phyloP scores from a whole-genome alignment of 2,113 vertebrate genomes.

The Procavia capensis region DNA sequence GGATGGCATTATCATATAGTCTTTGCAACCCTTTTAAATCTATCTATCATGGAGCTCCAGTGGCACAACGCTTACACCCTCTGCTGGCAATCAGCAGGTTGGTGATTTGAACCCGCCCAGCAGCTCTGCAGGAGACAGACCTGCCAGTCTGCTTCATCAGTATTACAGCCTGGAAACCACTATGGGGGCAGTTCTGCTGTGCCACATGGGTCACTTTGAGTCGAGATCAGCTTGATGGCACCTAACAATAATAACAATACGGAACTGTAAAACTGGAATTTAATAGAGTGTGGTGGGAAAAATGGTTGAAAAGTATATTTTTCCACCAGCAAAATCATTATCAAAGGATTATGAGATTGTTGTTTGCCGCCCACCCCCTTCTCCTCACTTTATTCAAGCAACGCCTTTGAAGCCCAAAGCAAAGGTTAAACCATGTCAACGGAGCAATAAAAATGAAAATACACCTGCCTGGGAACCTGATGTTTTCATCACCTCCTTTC shows the following conservation, averaged over 20 bases:
- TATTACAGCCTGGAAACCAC: neutral
- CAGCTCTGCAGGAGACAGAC: neutral
- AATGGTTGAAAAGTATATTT: neutral
- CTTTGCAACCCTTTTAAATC: neutral
- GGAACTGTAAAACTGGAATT: neutral
- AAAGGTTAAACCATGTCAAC: conserved; percentile 66
- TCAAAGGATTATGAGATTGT: neutral
- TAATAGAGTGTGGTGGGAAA: neutral
- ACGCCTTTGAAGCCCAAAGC: conserved; percentile 48
- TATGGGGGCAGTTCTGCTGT: neutral
- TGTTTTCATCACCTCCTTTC: conserved; percentile 42
- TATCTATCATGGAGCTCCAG: neutral
- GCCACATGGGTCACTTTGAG: neutral
- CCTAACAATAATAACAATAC: neutral
- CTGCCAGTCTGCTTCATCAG: neutral
- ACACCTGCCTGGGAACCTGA: neutral
- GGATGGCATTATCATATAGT: neutral
- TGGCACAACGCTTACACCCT: neutral
- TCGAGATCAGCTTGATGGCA: neutral
- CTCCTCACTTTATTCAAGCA: conserved; percentile 64
- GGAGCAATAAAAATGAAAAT: conserved; percentile 66
- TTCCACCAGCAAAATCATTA: neutral
- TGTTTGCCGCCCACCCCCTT: neutral
- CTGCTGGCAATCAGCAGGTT: neutral
- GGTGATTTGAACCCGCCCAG: neutral